A percentile compares a stretch with the other conserved stretches of the same genome.
phyloP scores from a whole-genome alignment of 2,797 vertebrate species.

The Cuculus canorus region DNA sequence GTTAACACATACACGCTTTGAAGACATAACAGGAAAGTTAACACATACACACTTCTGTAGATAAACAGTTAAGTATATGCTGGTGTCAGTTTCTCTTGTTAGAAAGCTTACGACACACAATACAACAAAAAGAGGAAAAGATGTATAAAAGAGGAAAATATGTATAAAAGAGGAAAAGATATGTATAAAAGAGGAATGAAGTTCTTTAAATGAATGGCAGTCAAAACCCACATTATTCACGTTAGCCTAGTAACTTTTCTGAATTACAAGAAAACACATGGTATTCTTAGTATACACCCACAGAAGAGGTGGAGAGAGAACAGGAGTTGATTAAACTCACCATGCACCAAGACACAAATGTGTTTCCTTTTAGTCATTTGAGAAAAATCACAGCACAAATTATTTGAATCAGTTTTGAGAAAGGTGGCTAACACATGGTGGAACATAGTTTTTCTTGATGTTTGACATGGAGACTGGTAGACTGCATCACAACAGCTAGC shows the following conservation, averaged over 20 bases:
- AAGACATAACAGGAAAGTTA: neutral
- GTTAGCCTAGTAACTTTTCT: neutral
- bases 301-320: neutral
- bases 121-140: neutral
- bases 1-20: neutral
- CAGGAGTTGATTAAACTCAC: neutral
- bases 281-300: neutral
- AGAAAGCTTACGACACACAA: neutral
- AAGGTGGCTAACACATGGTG: neutral
- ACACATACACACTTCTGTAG: neutral
- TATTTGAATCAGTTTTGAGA: neutral
- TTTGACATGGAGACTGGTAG: neutral
- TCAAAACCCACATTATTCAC: constrained; percentile 7
- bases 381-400: neutral
- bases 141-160: neutral
- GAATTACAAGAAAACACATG: neutral
- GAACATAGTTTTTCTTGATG: neutral
- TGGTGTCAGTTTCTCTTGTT: neutral
- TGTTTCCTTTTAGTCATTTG: neutral
- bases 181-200: neutral
- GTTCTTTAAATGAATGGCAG: neutral
- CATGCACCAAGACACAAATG: neutral
- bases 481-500: neutral
- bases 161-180: neutral
- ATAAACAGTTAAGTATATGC: neutral